Evolutionary conservation across 2,797 vertebrate genomes (phyloP).

Genomic region (Forpus xanthops): DNA sequence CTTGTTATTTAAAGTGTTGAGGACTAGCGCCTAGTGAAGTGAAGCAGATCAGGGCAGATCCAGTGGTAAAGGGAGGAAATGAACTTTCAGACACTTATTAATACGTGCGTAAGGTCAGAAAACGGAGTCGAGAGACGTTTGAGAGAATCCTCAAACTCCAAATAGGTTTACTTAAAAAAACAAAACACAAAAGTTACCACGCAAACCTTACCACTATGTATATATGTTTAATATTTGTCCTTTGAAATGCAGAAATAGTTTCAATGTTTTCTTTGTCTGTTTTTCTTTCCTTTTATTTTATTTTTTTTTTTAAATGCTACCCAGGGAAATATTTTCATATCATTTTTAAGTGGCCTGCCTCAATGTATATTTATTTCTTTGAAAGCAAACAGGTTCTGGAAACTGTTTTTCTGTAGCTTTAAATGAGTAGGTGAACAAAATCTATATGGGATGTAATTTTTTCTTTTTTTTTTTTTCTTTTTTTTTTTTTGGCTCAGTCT

Average conservation of each 20-base stretch:
- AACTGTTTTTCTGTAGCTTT: constrained; percentile 91
- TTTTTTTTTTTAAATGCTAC: constrained; percentile 84
- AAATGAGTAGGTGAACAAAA: constrained; percentile 88
- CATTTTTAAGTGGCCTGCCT: constrained; percentile 83
- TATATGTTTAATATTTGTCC: constrained; percentile 90
- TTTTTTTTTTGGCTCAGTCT: constrained; percentile 79
- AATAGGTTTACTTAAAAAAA: constrained; percentile 69
- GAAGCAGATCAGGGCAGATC: constrained; percentile 81
- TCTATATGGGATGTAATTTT: constrained; percentile 89
- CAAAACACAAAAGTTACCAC: constrained; percentile 75
- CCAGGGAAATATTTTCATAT: constrained; percentile 88
- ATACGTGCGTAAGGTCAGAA: constrained; percentile 78
- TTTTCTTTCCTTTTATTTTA: constrained; percentile 69
- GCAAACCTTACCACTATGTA: constrained; percentile 84
- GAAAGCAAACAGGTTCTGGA: constrained; percentile 83
- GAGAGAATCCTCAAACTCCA: constrained; percentile 67
- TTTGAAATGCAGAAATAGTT: constrained; percentile 86
- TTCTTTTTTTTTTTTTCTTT: constrained; percentile 40
- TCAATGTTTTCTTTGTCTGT: constrained; percentile 84
- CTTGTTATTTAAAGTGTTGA: constrained; percentile 71
- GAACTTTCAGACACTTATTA: constrained; percentile 80
- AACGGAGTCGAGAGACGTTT: constrained; percentile 61
- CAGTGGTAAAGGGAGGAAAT: constrained; percentile 79
- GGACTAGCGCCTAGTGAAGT: constrained; percentile 78
- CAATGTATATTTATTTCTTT: constrained; percentile 86